Evolutionary conservation across 2,888 invertebrate species (phyloP), one percentile per base, ranked within the genome.

Genomic region (Drosophila emarginata): DNA sequence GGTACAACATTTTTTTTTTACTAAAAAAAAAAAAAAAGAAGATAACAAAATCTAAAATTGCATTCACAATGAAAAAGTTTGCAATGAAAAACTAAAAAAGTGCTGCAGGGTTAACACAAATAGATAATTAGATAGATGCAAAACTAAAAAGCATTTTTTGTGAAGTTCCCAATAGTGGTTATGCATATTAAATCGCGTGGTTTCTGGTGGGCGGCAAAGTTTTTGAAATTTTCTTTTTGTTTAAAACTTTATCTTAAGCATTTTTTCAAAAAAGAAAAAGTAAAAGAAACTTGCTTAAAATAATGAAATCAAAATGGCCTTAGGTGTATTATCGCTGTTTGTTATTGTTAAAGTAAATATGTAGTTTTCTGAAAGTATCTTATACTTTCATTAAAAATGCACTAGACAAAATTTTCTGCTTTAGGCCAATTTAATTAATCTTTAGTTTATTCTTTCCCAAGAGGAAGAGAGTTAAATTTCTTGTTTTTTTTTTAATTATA

Each of bases 1-100:
- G 90, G 90, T 91, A 91, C 88, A 82, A 85, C 59, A 72, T 73
- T 65, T 72, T 73, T 65, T 62, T 45, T 64, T 37, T 62, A 7
- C 18, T 28, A 12, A 36, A 5, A 3, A 21, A 51, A 53, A 18
- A 51, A 2, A 15, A 37, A 39, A 58, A 28, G 53, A 26, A 53
- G 28, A 53, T 3, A 14, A 28, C 12, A 40, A 40, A 45, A 45
- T 21, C 45, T 32, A 18, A 54, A 54, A 54, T 18, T 54, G 18
- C 54, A 54, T 9, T 32, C 32, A 15, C 15, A 57, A 39, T 12
- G 21, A 52, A 18, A 51, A 36, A 32, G 61, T 32, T 45, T 26
- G 11, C 21, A 15, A 15, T 50, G 37, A 2, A 45, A 40, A 60
- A 56, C 60, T 26, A 14, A 52, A 15, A 52, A 60, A 36, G 23